phyloP scores from a whole-genome alignment of 2,113 vertebrate species.

The Tretioscincus oriximinensis region DNA sequence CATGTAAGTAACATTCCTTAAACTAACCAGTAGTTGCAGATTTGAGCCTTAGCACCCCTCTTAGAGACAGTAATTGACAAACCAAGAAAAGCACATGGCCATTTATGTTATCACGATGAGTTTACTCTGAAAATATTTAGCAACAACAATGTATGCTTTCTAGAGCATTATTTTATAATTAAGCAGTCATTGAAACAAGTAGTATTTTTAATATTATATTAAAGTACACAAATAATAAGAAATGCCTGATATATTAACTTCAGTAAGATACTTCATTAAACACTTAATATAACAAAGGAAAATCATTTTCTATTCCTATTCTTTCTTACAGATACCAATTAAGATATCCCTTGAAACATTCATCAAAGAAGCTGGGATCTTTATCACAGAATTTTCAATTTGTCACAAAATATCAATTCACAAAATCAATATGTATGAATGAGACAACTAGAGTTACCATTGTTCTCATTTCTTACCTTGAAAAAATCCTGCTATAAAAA shows the following conservation, averaged over 20 bases:
- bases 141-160: no score
- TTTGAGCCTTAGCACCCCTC: no score
- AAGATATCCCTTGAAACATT: neutral
- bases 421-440: neutral
- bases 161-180: no score
- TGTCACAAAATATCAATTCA: neutral
- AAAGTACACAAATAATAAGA: neutral
- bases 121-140: no score
- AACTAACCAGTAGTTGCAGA: no score
- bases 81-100: no score
- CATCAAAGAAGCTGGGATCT: neutral
- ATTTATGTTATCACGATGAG: no score
- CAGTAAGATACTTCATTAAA: neutral
- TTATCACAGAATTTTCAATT: neutral
- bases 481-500: slow-evolving; percentile 54
- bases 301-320: neutral
- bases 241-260: neutral
- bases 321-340: neutral
- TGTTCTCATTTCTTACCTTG: slow-evolving; percentile 62
- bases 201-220: neutral
- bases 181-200: no score
- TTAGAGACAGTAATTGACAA: no score
- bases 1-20: no score
- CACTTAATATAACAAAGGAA: neutral
- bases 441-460: neutral